Evolutionary conservation across 2,797 vertebrate species (phyloP).

Genomic region (Capromys pilorides): DNA sequence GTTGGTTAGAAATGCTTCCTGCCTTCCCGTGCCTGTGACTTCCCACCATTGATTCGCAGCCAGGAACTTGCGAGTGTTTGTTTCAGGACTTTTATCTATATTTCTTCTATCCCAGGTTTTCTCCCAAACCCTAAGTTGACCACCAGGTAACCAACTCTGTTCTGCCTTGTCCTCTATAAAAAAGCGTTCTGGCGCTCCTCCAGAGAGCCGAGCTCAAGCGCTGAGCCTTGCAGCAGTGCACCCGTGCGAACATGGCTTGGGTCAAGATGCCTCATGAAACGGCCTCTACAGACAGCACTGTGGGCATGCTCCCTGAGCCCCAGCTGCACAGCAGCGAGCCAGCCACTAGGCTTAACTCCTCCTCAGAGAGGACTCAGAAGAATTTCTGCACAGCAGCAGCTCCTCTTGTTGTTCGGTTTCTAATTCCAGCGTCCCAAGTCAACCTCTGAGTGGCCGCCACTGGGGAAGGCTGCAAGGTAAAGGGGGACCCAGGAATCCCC

Average conservation of each 20-base stretch:
- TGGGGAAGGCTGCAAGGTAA: background rate
- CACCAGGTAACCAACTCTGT: constrained; percentile 41
- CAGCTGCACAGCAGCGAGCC: background rate
- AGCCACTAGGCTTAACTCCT: background rate
- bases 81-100: constrained; percentile 55
- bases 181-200: background rate
- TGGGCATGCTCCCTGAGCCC: constrained; percentile 58
- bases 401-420: constrained; percentile 42
- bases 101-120: constrained; percentile 19
- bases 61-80: background rate
- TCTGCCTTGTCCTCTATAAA: constrained; percentile 28
- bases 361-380: background rate
- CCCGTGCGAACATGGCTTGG: background rate
- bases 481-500: background rate
- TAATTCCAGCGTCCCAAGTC: constrained; percentile 26
- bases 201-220: background rate
- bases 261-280: background rate
- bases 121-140: background rate
- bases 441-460: constrained; percentile 45
- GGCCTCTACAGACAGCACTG: too few relatives aligned
- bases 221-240: background rate
- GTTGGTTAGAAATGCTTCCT: background rate
- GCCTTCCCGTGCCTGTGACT: background rate
- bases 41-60: background rate
- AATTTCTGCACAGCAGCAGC: background rate